Percentiles rank a stretch among this genome's conserved stretches.
Evolutionary conservation across 2,888 invertebrate genomes (phyloP).

Genomic region (Brenthis hecate): DNA sequence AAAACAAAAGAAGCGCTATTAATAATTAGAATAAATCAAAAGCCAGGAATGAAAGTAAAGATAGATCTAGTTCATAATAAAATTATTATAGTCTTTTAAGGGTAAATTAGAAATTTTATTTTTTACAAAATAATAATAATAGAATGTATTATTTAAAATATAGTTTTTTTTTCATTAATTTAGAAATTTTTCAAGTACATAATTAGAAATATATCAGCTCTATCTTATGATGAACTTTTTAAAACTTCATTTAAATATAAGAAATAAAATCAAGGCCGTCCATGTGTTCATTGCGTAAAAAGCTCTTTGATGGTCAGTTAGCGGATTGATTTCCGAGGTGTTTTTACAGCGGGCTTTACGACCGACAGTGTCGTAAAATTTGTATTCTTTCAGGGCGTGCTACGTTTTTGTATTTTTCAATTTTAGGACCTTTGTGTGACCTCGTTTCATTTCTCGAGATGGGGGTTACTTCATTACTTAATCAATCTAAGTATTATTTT

Average conservation of each 20-base stretch:
- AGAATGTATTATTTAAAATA: not conserved
- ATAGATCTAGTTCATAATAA: no score
- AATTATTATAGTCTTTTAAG: no score
- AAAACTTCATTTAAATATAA: not conserved
- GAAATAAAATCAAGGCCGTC: constrained; percentile 27
- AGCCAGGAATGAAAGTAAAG: no score
- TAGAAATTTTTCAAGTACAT: no score
- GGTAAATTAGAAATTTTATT: no score
- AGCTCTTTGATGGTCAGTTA: constrained; percentile 44
- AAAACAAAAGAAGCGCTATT: no score
- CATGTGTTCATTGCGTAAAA: constrained; percentile 15
- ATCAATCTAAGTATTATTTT: not conserved
- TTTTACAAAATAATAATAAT: no score
- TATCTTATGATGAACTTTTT: no score
- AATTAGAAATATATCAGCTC: no score
- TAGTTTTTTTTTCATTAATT: not conserved
- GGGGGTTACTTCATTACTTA: not conserved
- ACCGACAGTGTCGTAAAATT: constrained; percentile 52
- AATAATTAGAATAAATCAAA: no score
- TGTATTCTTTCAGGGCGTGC: constrained; percentile 18
- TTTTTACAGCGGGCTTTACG: constrained; percentile 44
- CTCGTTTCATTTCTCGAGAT: not conserved
- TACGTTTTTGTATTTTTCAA: constrained; percentile 16
- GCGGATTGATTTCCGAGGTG: constrained; percentile 43
- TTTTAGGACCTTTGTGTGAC: constrained; percentile 2